phyloP scores from a whole-genome alignment of 2,113 vertebrate species.

The Psephotus haematonotus region DNA sequence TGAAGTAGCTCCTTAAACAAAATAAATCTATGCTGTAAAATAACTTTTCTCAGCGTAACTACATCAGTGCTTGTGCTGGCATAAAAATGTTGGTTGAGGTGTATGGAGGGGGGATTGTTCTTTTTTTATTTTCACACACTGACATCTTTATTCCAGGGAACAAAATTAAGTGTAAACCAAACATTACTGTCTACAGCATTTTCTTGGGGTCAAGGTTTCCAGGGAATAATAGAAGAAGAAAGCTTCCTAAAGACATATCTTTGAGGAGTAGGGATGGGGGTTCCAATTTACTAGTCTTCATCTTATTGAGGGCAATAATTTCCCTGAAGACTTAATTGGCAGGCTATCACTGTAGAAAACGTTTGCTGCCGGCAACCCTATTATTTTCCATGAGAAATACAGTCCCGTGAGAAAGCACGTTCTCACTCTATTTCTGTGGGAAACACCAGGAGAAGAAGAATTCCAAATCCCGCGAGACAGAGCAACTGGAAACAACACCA shows the following conservation, averaged over 20 bases:
- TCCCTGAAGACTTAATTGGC: conserved; percentile 74
- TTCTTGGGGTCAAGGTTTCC: conserved; percentile 42
- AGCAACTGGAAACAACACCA: conserved; percentile 67
- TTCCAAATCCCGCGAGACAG: conserved; percentile 67
- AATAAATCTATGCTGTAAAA: background rate
- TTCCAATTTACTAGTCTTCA: conserved; percentile 67
- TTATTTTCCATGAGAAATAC: conserved; percentile 65
- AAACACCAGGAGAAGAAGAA: conserved; percentile 69
- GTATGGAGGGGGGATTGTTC: background rate
- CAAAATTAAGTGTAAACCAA: conserved; percentile 58
- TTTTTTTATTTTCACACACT: conserved; percentile 2
- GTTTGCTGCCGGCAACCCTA: conserved; percentile 45
- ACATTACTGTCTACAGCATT: conserved; percentile 14
- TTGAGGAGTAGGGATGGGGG: conserved; percentile 50
- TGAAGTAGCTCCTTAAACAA: background rate
- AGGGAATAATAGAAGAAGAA: conserved; percentile 51
- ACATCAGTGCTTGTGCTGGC: background rate
- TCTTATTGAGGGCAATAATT: conserved; percentile 68
- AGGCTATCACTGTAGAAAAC: conserved; percentile 53
- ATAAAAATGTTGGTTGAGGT: background rate
- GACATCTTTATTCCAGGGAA: conserved; percentile 47
- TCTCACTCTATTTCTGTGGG: conserved; percentile 71
- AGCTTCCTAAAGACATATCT: conserved; percentile 66
- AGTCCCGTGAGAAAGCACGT: conserved; percentile 78
- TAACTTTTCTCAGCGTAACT: background rate